A percentile compares a stretch with the other conserved stretches of the same genome.
These are phyloP conservation scores for Platerodrilus igneus DNA, from an alignment of 2,888 invertebrate genomes.

Conservation along the genomic window DNA sequence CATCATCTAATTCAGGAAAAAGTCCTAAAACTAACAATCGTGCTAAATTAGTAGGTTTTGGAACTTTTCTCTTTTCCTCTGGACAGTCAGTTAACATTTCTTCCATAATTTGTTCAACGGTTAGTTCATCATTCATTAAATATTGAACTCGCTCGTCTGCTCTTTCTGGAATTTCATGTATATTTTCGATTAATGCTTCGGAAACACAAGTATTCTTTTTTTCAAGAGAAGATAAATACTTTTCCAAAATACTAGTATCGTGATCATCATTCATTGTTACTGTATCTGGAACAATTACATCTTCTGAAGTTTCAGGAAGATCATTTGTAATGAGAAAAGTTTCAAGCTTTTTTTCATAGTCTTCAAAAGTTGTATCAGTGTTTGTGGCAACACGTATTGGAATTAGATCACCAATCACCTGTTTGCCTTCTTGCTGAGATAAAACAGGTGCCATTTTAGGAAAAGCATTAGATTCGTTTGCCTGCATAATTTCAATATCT, in stretches of 20 bases:
- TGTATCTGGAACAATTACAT: neutral
- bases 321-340: conserved; percentile 6
- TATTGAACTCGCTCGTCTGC: conserved; percentile 9
- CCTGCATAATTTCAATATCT: neutral
- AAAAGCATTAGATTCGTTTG: neutral
- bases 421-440: neutral
- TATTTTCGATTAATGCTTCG: too few relatives aligned
- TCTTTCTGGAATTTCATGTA: neutral
- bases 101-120: conserved; percentile 20
- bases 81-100: conserved; percentile 21
- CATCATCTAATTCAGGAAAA: conserved; percentile 34
- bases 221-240: conserved; percentile 2
- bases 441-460: neutral
- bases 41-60: conserved; percentile 21
- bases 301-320: neutral
- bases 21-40: conserved; percentile 30
- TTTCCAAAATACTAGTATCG: conserved; percentile 8
- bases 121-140: conserved; percentile 13
- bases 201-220: conserved; percentile 4
- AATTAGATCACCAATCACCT: neutral
- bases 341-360: conserved; percentile 17
- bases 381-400: too few relatives aligned
- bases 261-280: conserved; percentile 1
- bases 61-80: conserved; percentile 20
- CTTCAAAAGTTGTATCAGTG: conserved; percentile 12